A percentile compares a stretch with the other conserved stretches of the same genome.
phyloP scores from a whole-genome alignment of 2,888 invertebrate genomes.

The Eremobia ochroleuca region DNA sequence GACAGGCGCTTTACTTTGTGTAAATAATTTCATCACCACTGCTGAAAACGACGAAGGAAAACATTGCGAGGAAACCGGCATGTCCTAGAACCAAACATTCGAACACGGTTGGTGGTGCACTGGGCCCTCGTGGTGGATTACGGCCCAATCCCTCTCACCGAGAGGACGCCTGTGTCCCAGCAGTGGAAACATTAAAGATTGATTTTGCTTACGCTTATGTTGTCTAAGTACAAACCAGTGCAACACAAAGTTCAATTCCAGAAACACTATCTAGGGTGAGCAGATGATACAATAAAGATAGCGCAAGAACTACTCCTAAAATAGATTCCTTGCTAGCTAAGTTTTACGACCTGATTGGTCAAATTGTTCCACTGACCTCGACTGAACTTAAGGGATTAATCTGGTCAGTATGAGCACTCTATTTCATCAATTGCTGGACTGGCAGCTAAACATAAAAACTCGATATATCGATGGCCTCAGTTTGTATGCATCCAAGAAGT shows the following conservation, averaged over 20 bases:
- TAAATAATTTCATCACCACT: no score
- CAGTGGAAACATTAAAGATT: neutral
- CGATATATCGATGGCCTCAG: neutral
- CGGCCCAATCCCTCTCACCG: neutral
- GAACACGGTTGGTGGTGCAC: no score
- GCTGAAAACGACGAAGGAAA: no score
- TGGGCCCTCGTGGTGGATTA: neutral
- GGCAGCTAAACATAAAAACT: neutral
- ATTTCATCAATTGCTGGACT: neutral
- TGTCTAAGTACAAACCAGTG: neutral
- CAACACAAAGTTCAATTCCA: neutral
- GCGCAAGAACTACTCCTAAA: conserved; percentile 17
- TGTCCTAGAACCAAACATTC: no score
- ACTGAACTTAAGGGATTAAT: conserved; percentile 22
- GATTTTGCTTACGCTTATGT: neutral
- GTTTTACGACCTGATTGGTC: conserved; percentile 30
- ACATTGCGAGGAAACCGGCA: no score
- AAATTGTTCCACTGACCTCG: conserved; percentile 41
- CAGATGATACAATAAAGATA: conserved; percentile 16
- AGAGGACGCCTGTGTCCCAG: neutral
- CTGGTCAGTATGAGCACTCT: conserved; percentile 12
- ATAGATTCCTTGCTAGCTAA: conserved; percentile 17
- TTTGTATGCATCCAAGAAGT: neutral
- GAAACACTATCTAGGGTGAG: neutral
- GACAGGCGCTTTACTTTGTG: no score